Percentiles rank a stretch among this genome's conserved stretches.
Evolutionary conservation across 2,797 vertebrate species (phyloP).

Genomic region (Urophycis tenuis): DNA sequence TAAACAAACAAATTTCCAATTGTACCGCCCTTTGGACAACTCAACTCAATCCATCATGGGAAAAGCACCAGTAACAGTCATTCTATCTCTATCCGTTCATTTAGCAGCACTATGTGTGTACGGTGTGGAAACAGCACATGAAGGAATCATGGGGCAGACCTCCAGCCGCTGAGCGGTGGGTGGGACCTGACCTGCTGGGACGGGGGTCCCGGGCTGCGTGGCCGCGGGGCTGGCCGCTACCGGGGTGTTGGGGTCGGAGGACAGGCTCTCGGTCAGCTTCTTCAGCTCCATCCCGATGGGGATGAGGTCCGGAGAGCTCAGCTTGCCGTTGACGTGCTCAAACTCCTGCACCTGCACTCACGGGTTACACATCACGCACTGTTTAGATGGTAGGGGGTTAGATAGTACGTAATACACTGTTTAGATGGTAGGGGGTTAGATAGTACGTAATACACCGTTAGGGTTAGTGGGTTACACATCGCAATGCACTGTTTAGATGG

Average conservation of each 20-base stretch:
- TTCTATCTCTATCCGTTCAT: not conserved
- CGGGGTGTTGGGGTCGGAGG: slow-evolving; percentile 90
- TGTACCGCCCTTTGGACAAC: too few relatives aligned
- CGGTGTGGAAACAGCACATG: not conserved
- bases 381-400: not conserved
- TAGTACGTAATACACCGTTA: not conserved
- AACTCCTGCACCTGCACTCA: slow-evolving; percentile 89
- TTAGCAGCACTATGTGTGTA: not conserved
- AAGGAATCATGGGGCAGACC: not conserved
- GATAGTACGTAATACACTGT: not conserved
- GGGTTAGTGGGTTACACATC: not conserved
- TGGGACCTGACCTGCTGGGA: slow-evolving; percentile 73
- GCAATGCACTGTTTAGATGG: too few relatives aligned
- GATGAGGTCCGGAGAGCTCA: slow-evolving; percentile 90
- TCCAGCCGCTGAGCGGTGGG: not conserved
- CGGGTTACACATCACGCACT: not conserved
- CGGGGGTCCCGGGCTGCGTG: slow-evolving; percentile 63
- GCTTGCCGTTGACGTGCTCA: slow-evolving; percentile 92
- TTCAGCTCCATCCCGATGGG: slow-evolving; percentile 82
- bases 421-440: not conserved
- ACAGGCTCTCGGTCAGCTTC: slow-evolving; percentile 79
- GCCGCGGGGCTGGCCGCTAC: slow-evolving; percentile 85
- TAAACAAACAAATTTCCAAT: not conserved
- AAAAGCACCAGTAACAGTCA: too few relatives aligned
- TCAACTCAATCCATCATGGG: not conserved